Base-by-base conservation (phyloP, 1,140 invertebrate species). In the Tetramorium simillimum region DNA sequence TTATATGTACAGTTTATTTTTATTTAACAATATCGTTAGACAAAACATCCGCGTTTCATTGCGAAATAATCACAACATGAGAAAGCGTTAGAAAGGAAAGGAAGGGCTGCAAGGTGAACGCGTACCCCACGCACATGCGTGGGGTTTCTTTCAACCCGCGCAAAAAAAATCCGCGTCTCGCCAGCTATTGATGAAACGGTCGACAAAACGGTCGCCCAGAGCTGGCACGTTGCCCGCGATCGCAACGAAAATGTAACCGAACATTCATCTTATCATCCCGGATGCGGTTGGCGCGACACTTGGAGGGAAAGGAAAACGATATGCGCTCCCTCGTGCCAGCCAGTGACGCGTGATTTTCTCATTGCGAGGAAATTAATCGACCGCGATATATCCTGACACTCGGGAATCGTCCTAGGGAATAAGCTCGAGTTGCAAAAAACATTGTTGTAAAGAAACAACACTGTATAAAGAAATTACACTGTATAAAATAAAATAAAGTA, bases 181-280 rank as follows among this genome's bases (percentile, higher is more conserved):
- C 77, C 46, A 9, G 46, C 72, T 43, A n/a, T 46, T 33, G 21
- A 12, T 81, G 53, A 84, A 33, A 33, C 33, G 24, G 69, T 60
- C 69, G 37, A 69, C 24, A 69, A n/a, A 60, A 73, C 24, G 7
- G 24, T 60, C 65, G 21, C 40, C 7, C 10, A 46, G 53, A 37
- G 18, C 53, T 73, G 80, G 69, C 69, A 6, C 4, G 10, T 49
- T 21, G 67, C 80, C 80, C 46, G 37, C 80, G 69, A 84, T 84
- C 18, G 40, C 53, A 62, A 33, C 40, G 56, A 75, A 73, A 82
- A 75, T 62, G 80, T 49, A 53, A 62, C 69, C 14, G 46, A 56
- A 49, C 53, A 43, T 84, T 84, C 69, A 60, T 73, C 53, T 56
- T 43, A 53, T 81, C 18, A 60, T 82, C 24, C 53, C 53, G 67